Base-by-base conservation (phyloP, 2,797 vertebrate genomes). In the Melanotaenia parkinsoni region DNA sequence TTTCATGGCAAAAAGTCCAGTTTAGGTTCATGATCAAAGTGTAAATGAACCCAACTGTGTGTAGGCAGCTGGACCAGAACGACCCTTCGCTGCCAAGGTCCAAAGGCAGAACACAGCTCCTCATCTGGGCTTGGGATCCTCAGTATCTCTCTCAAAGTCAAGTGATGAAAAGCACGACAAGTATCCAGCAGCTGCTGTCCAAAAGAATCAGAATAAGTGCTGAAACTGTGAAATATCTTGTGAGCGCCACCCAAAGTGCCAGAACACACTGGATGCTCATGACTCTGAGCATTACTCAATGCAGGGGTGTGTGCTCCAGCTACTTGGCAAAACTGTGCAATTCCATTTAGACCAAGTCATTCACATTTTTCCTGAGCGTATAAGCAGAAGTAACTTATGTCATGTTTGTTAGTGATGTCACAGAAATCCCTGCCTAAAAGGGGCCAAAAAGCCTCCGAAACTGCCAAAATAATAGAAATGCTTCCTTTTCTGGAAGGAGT, bases 161-260 rank as follows among this genome's bases (percentile, higher is more conserved):
- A 82, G 63, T 13, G 61, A 80, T 68, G 79, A 88, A 82, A 85
- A 73, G 73, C 26, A 1, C 76, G 65, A 78, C 43, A 67, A 84
- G 89, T 82, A 83, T 69, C 56, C 50, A 81, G 67, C 89, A 90
- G 86, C 90, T 93, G 91, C 81, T 73, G 60, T 66, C 67, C 62
- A 83, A 69, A 61, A 66, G 10, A 67, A 74, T 83, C 58, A 58
- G 37, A 81, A 63, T 71, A 61, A 72, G 79, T 50, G 35, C 65
- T 67, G 78, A 77, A 72, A 69, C 33, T 53, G 66, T 76, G 54
- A 77, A 79, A 70, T 56, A 45, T 79, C 60, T 63, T 76, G 67
- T 80, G 72, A 84, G 82, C 72, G 4, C 72, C 71, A 1, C 73
- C 76, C 57, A 58, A 76, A 80, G 85, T n/a, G 66, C 68, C 82